Evolutionary conservation across 2,888 invertebrate genomes (phyloP).

Genomic region (Eupithecia subfuscata): DNA sequence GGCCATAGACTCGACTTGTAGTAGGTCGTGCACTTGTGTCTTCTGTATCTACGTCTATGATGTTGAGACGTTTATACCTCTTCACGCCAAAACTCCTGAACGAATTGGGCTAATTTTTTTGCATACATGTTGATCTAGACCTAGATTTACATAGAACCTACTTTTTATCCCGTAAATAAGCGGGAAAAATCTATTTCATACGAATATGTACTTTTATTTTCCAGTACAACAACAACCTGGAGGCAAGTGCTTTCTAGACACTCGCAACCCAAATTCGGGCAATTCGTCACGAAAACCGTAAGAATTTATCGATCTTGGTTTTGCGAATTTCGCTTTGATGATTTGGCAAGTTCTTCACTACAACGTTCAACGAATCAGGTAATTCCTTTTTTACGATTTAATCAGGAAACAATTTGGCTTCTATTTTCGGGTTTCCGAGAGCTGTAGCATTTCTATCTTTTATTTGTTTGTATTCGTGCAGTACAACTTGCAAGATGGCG

Average conservation of each 20-base stretch:
- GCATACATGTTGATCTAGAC: too few species aligned
- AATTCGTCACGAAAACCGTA: neutral
- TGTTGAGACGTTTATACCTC: too few species aligned
- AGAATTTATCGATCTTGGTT: neutral
- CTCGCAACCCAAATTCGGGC: neutral
- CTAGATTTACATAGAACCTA: too few species aligned
- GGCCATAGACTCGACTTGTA: too few species aligned
- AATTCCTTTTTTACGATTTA: neutral
- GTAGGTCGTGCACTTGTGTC: too few species aligned
- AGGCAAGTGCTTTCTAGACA: too few species aligned
- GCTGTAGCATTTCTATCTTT: neutral
- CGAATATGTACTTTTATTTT: neutral
- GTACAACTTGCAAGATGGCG: neutral
- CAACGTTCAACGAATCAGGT: neutral
- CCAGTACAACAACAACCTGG: neutral
- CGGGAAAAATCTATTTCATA: too few species aligned
- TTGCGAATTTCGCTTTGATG: neutral
- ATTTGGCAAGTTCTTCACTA: neutral
- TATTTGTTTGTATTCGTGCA: neutral
- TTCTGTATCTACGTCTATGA: too few species aligned
- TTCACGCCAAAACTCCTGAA: too few species aligned
- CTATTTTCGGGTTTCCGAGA: neutral
- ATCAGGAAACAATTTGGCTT: neutral
- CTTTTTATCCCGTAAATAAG: too few species aligned
- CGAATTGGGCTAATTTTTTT: too few species aligned